Percentiles rank a stretch among this genome's conserved stretches.
Conservation (phyloP, 2,888 invertebrate species). For the Neocrepidodera transversa region DNA sequence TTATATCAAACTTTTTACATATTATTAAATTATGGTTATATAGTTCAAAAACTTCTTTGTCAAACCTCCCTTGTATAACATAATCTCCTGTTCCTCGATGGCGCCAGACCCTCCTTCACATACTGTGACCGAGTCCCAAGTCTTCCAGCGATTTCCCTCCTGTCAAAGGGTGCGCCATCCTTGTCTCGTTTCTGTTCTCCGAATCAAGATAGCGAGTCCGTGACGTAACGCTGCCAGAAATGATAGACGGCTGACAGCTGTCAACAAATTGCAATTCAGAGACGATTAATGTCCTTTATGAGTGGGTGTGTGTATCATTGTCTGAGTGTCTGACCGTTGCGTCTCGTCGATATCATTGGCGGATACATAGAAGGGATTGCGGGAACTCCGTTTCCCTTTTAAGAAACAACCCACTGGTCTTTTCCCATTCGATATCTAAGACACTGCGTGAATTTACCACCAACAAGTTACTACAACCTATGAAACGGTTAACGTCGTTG, state of each 20-base stretch:
- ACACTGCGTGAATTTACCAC: too few relatives aligned
- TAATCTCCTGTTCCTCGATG: slow-evolving; percentile 36
- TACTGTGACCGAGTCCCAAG: slow-evolving; percentile 28
- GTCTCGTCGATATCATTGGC: too few relatives aligned
- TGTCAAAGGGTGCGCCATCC: slow-evolving; percentile 33
- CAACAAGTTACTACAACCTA: too few relatives aligned
- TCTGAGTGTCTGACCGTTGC: too few relatives aligned
- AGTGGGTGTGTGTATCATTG: too few relatives aligned
- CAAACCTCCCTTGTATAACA: slow-evolving; percentile 4
- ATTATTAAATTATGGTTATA: too few relatives aligned
- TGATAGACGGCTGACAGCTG: slow-evolving; percentile 62
- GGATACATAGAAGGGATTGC: too few relatives aligned
- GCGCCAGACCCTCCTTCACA: slow-evolving; percentile 39
- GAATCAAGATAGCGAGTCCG: slow-evolving; percentile 55
- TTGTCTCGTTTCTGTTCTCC: slow-evolving; percentile 50
- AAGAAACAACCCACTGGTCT: too few relatives aligned
- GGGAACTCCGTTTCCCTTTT: too few relatives aligned
- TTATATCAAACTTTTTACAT: too few relatives aligned
- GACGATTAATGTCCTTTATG: slow-evolving; percentile 11
- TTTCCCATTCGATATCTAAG: too few relatives aligned
- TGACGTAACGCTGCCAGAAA: slow-evolving; percentile 60
- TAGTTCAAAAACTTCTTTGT: background rate
- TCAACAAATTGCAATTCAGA: slow-evolving; percentile 38
- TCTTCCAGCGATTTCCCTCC: slow-evolving; percentile 13
- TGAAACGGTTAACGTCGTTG: slow-evolving; percentile 49